These are phyloP conservation scores for Pipra filicauda DNA, from an alignment of 2,113 vertebrate genomes.

Conservation along the genomic window DNA sequence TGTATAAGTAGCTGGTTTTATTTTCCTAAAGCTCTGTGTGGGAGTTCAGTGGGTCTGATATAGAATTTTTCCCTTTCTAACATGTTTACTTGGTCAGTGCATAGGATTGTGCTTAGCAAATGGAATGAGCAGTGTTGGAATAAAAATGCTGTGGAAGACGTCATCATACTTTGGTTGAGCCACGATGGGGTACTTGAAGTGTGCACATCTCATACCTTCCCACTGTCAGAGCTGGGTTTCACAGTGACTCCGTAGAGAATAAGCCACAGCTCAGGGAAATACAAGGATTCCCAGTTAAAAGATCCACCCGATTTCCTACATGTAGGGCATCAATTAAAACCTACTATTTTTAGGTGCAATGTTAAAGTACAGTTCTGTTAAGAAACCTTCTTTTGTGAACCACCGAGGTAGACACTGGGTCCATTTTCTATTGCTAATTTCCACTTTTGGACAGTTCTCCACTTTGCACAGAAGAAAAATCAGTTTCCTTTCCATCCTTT, in stretches of 20 bases:
- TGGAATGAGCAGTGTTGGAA: neutral
- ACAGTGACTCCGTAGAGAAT: neutral
- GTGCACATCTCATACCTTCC: neutral
- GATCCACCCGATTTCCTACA: neutral
- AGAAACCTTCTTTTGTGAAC: neutral
- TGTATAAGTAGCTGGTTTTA: rapidly evolving
- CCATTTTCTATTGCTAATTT: neutral
- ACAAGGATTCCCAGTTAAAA: neutral
- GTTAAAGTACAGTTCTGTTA: neutral
- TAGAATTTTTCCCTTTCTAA: neutral
- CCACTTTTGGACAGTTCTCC: neutral
- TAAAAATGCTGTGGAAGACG: neutral
- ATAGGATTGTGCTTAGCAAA: neutral
- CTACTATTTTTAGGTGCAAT: neutral
- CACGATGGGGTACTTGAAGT: neutral
- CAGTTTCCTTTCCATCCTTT: neutral
- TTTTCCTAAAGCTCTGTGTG: neutral
- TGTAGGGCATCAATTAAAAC: neutral
- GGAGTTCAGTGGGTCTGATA: neutral
- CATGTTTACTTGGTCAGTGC: neutral
- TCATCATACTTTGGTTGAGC: neutral
- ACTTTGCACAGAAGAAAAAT: neutral
- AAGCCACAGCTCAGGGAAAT: neutral
- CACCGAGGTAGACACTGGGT: neutral
- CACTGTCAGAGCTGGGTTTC: neutral